A percentile compares a stretch with the other conserved stretches of the same genome.
These are phyloP conservation scores for Rhaphigaster nebulosa DNA, from an alignment of 2,888 invertebrate genomes.

Conservation along the genomic window DNA sequence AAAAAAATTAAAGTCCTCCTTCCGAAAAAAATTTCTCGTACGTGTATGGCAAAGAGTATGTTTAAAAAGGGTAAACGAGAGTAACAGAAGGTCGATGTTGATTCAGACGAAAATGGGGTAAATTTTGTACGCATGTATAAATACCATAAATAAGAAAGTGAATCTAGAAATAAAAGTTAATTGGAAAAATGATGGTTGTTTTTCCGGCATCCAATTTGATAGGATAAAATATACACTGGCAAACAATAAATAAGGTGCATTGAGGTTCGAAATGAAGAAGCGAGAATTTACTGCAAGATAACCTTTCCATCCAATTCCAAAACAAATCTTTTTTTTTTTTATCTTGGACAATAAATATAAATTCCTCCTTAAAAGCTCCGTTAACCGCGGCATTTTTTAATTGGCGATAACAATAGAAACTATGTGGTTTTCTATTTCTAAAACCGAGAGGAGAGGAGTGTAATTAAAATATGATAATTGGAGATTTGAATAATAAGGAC, in stretches of 20 bases:
- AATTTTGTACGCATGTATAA: too few relatives aligned
- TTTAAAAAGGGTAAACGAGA: too few relatives aligned
- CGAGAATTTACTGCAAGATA: not conserved
- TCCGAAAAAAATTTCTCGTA: too few relatives aligned
- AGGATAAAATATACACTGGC: too few relatives aligned
- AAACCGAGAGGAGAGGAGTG: not conserved
- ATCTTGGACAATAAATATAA: not conserved
- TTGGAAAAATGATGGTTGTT: too few relatives aligned
- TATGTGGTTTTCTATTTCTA: not conserved
- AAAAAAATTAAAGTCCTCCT: too few relatives aligned
- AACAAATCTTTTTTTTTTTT: not conserved
- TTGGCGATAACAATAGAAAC: conserved; percentile 45
- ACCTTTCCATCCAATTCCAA: not conserved
- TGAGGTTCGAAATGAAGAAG: not conserved
- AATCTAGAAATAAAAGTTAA: too few relatives aligned
- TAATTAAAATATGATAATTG: conserved; percentile 48
- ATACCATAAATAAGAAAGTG: too few relatives aligned
- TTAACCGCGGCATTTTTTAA: conserved; percentile 23
- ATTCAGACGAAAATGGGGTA: too few relatives aligned
- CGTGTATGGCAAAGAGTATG: too few relatives aligned
- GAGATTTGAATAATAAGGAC: conserved; percentile 36
- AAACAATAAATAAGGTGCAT: not conserved
- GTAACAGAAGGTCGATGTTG: too few relatives aligned
- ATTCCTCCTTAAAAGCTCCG: not conserved
- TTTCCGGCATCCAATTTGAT: too few relatives aligned